phyloP scores from a whole-genome alignment of 2,113 vertebrate species.

The Phyllostomus discolor region DNA sequence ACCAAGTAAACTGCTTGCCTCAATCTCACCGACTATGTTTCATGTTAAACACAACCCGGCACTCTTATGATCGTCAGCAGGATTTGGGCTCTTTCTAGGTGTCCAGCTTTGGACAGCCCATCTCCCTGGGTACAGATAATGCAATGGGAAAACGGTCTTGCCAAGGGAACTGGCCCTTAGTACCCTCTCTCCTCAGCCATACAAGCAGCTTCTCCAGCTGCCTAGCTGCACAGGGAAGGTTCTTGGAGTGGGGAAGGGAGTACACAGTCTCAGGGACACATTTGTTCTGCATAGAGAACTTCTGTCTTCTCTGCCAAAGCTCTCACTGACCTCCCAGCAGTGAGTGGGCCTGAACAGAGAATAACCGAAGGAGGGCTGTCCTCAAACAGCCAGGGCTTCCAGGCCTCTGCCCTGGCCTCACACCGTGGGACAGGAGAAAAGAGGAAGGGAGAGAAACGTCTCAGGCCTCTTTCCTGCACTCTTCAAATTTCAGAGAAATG shows the following conservation, averaged over 20 bases:
- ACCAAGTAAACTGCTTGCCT: background rate
- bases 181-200: background rate
- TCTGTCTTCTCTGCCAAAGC: background rate
- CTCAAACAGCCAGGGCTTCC: background rate
- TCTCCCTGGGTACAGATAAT: background rate
- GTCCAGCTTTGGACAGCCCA: background rate
- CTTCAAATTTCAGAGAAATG: background rate
- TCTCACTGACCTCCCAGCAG: background rate
- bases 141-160: background rate
- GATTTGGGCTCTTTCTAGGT: background rate
- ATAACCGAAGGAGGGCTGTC: background rate
- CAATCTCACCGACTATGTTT: background rate
- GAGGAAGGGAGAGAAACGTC: background rate
- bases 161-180: background rate
- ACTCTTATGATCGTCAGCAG: background rate
- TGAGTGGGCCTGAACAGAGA: background rate
- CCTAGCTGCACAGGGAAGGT: background rate
- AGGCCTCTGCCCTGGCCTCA: background rate
- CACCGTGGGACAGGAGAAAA: background rate
- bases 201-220: background rate
- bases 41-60: background rate
- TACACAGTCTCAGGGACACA: fast-evolving
- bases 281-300: background rate
- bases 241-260: background rate
- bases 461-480: background rate